phyloP scores from a whole-genome alignment of 2,797 vertebrate genomes.

The Phyllotis vaccarum region DNA sequence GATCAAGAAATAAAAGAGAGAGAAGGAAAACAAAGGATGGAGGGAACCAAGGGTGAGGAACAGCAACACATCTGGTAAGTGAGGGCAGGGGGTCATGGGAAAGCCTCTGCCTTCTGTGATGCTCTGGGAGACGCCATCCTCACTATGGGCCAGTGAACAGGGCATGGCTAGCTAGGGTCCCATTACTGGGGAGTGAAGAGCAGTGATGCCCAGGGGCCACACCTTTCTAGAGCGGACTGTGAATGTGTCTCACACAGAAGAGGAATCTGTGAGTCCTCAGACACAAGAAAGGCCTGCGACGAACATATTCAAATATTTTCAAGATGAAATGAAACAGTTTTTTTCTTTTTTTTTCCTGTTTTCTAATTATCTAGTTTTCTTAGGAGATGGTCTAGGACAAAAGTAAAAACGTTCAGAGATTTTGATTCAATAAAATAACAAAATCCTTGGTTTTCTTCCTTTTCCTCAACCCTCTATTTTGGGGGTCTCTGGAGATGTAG shows the following conservation, averaged over 20 bases:
- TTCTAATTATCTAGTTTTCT: background rate
- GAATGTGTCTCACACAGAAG: conserved; percentile 1
- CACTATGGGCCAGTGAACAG: background rate
- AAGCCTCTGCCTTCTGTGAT: background rate
- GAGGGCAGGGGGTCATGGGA: background rate
- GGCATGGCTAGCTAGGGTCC: background rate
- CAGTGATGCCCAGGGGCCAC: background rate
- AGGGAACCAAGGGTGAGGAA: conserved; percentile 1
- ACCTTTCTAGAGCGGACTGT: background rate
- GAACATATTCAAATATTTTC: conserved; percentile 30
- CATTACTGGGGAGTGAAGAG: background rate
- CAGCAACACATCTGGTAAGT: background rate
- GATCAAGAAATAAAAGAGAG: background rate
- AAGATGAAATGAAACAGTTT: conserved; percentile 14
- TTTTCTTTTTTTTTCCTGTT: background rate
- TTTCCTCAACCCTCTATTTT: background rate
- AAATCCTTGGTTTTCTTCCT: background rate
- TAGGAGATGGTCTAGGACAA: background rate
- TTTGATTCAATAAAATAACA: background rate
- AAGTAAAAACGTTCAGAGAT: conserved; percentile 13
- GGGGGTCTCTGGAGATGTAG: background rate
- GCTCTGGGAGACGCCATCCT: background rate
- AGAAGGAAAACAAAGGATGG: background rate
- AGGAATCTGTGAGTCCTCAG: conserved; percentile 3
- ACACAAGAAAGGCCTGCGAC: background rate